Base-by-base conservation (phyloP, 2,113 vertebrate species). In the Addax nasomaculatus region DNA sequence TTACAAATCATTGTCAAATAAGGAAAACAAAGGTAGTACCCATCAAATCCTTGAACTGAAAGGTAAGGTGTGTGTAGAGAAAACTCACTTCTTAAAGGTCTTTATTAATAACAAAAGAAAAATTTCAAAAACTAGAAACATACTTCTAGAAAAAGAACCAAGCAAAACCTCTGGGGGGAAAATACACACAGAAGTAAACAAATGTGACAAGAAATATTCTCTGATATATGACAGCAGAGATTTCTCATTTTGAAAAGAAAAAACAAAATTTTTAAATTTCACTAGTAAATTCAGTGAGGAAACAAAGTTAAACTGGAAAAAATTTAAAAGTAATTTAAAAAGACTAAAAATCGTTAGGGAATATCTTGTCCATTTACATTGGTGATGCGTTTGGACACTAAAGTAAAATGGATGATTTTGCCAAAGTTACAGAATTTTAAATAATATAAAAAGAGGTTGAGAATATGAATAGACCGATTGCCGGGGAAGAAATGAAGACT, bases 81-180 rank as follows among this genome's bases (percentile, higher is more conserved):
- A 97, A 87, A 76, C 1, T 14, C 39, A 64, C 70, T 80, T 25
- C 73, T 89, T 62, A 21, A 67, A 90, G 88, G 15, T 23, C 64
- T 96, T 94, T 92, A 93, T 81, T 96, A 86, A 79, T 33, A 85
- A 95, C 57, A 55, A 95, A 93, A 95, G 39, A 45, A 96, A 95
- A 93, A 76, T 29, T 47, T 78, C 36, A 53, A 92, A 79, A 93
- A 23, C 14, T 80, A 60, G 33, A 89, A 88, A 89, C 55, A 62
- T 7, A 43, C 1, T 86, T 95, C 33, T 80, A 55, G 6, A 45
- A 90, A 81, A 60, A 85, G 9, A 84, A 80, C 1, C 3, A 79
- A 95, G 67, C 14, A 76, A 86, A 96, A 36, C 45, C 17, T 49
- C 21, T 36, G 12, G n/a, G 58, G 12, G 13, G 30, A 62, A 53